These are phyloP conservation scores for Amphibalanus amphitrite DNA, from an alignment of 1,140 invertebrate genomes.

Conservation along the genomic window DNA sequence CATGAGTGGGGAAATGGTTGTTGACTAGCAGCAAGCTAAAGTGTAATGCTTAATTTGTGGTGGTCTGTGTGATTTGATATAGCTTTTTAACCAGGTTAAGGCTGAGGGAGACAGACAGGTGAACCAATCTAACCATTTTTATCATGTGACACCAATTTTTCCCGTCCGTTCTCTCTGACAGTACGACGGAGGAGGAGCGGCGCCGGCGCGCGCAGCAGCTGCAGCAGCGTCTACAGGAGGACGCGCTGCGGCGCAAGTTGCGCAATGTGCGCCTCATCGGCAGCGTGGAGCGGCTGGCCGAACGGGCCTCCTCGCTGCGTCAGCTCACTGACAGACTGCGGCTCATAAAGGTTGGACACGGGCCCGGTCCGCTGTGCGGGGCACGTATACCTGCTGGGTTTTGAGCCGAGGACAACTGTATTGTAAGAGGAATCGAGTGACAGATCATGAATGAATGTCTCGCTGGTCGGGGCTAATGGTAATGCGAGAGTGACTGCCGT, in stretches of 20 bases:
- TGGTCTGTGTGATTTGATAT: no score
- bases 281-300: neutral
- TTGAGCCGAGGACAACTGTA: neutral
- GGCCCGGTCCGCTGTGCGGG: no score
- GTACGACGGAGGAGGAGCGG: neutral
- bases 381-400: neutral
- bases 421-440: neutral
- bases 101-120: no score
- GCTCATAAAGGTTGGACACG: neutral
- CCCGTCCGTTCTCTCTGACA: no score
- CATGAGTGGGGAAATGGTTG: no score
- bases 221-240: neutral
- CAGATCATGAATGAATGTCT: neutral
- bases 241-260: neutral
- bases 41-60: no score
- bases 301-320: neutral
- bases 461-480: neutral
- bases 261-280: neutral
- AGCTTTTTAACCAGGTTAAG: no score
- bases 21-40: no score
- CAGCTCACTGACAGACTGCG: neutral
- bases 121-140: no score
- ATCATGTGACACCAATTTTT: no score
- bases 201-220: neutral
- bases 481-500: neutral